Evolutionary conservation across 2,888 invertebrate genomes (phyloP), one percentile per base, ranked within the genome.

Genomic region (Agapostemon virescens): DNA sequence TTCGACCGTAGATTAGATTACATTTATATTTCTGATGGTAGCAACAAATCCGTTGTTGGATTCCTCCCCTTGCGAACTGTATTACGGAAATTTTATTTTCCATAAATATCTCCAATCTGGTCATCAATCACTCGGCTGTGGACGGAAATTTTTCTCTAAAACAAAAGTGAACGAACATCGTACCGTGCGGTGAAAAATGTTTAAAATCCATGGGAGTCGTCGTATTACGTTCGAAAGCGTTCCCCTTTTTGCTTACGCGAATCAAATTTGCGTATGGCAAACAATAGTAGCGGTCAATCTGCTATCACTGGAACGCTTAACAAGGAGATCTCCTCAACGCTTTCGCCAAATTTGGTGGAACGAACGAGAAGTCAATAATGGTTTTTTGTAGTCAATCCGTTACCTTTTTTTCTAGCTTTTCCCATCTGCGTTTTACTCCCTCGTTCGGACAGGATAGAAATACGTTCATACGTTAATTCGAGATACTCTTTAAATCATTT

Each of bases 281-380:
- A 74, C 63, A 61, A 68, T 69, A n/a, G n/a, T n/a, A n/a, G 67
- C 67, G 81, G 83, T 83, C 82, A 81, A 70, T 67, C 83, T 79
- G 77, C 74, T 82, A 73, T 81, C 79, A 82, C 85, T 74, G 74
- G 77, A 66, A 71, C 74, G 81, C 80, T 86, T 87, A 85, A 82
- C 80, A 74, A 63, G 26, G 38, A 58, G 55, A 78, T 81, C 84
- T 81, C 55, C 81, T 64, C 40, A 63, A 69, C 69, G 11, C 9
- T n/a, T n/a, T n/a, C n/a, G n/a, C n/a, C n/a, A n/a, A n/a, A n/a
- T n/a, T n/a, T n/a, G n/a, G n/a, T n/a, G n/a, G 38, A 9, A 40
- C 4, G 40, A 40, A 40, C 13, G 38, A 38, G 13, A 38, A 38
- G 88, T 85, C 87, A 87, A 87, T 86, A 89, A 85, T 79, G 82